Evolutionary conservation across 1,140 invertebrate genomes (phyloP), one percentile per base, ranked within the genome.

Genomic region (Bombyx mandarina): DNA sequence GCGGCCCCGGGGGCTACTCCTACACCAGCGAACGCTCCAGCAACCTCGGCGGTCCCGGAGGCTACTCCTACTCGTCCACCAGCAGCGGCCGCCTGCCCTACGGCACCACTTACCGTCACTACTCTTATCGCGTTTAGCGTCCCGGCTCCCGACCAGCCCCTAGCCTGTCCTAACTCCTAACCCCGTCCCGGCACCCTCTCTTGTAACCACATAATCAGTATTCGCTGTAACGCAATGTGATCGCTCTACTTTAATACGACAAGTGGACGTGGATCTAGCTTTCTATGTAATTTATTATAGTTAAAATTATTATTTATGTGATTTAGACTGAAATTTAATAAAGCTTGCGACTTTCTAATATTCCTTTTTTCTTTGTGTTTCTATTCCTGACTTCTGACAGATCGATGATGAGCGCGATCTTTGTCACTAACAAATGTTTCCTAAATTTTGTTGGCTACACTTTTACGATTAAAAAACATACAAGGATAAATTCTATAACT

Each of bases 81-180:
- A 88, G 91, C 60, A 92, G 92, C 82, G 94, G 94, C 69, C 91
- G 92, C 74, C 90, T 95, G 76, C 94, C 94, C 56, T 91, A 92
- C 67, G 94, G 94, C 76, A 95, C 94, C 70, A 89, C 86, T 71
- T 95, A 95, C 82, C 93, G 94, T 64, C 94, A 95, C 82, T 96
- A 92, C 86, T 94, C 93, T 65, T 95, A 95, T 89, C 93, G 93
- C 82, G 93, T 95, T 75, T 96, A 93, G 91, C 75, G 75, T 73
- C 72, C 83, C 77, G 77, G 78, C 76, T 76, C 80, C 77, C 73
- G 67, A 68, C 73, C 66, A 58, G 62, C 47, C 52, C 58, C 58
- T 56, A 57, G 65, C 50, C 53, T 60, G 58, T 35, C 54, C 54
- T 56, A 2, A 54, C 54, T 49, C 54, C 54, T 56, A 48, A 18